These are phyloP conservation scores for Drosophila phalerata DNA, from an alignment of 2,888 invertebrate species.

Conservation along the genomic window DNA sequence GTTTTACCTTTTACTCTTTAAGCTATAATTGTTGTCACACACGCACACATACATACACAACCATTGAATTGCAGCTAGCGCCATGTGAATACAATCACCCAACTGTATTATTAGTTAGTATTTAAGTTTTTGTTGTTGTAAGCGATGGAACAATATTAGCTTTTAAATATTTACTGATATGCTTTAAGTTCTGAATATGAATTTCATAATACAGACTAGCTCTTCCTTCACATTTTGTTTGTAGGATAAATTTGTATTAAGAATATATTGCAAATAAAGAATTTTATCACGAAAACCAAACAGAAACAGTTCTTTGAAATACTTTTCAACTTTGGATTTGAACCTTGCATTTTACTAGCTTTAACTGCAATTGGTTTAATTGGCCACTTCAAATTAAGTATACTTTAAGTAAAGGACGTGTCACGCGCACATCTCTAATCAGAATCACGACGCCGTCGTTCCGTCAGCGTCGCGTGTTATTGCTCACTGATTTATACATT, in stretches of 20 bases:
- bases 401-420: background rate
- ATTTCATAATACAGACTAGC: too few relatives aligned
- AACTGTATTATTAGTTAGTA: slow-evolving; percentile 10
- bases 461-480: slow-evolving; percentile 63
- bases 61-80: slow-evolving; percentile 28
- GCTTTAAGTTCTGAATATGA: too few relatives aligned
- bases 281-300: too few relatives aligned
- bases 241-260: too few relatives aligned
- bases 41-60: background rate
- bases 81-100: slow-evolving; percentile 29
- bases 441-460: slow-evolving; percentile 30
- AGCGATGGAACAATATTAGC: slow-evolving; percentile 28
- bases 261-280: too few relatives aligned
- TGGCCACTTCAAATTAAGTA: background rate
- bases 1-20: slow-evolving; percentile 8
- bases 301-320: background rate
- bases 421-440: slow-evolving; percentile 34
- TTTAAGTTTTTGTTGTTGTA: slow-evolving; percentile 8
- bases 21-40: slow-evolving; percentile 28
- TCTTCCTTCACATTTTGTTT: too few relatives aligned
- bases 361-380: background rate
- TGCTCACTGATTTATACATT: slow-evolving; percentile 66
- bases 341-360: background rate
- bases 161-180: too few relatives aligned
- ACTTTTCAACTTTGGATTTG: background rate